phyloP scores from a whole-genome alignment of 2,888 invertebrate species.

The Fragum fragum region DNA sequence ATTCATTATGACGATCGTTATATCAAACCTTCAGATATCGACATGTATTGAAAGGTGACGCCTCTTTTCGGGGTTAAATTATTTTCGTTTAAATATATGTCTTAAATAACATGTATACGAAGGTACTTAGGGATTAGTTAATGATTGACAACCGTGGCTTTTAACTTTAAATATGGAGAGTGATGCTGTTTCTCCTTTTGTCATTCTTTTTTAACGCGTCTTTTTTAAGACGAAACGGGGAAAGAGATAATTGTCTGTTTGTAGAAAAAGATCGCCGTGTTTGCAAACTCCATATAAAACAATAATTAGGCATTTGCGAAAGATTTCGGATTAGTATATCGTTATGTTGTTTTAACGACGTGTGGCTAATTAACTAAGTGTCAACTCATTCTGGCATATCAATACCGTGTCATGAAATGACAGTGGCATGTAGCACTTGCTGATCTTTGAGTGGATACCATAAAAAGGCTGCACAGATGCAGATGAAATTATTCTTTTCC shows the following conservation, averaged over 20 bases:
- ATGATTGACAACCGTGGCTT: too few relatives aligned
- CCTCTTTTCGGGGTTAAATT: too few relatives aligned
- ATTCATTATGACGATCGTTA: too few relatives aligned
- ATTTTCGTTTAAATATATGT: too few relatives aligned
- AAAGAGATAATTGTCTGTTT: not conserved
- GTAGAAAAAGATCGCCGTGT: not conserved
- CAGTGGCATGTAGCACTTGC: constrained; percentile 6
- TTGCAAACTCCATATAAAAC: not conserved
- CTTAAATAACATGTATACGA: too few relatives aligned
- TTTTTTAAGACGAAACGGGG: too few relatives aligned
- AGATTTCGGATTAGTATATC: not conserved
- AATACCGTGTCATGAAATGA: constrained; percentile 6
- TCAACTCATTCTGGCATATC: constrained; percentile 31
- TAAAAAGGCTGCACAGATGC: not conserved
- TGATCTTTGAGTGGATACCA: not conserved
- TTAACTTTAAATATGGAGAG: too few relatives aligned
- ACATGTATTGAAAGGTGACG: too few relatives aligned
- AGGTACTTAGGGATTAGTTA: too few relatives aligned
- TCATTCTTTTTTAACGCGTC: too few relatives aligned
- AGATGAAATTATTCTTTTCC: not conserved
- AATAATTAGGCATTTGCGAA: not conserved
- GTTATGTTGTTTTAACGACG: constrained; percentile 39
- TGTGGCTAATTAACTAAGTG: constrained; percentile 44
- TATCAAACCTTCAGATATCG: too few relatives aligned
- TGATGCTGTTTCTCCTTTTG: too few relatives aligned